A percentile compares a stretch with the other conserved stretches of the same genome.
Evolutionary conservation across 1,140 invertebrate species (phyloP).

Genomic region (Orchesella cincta): DNA sequence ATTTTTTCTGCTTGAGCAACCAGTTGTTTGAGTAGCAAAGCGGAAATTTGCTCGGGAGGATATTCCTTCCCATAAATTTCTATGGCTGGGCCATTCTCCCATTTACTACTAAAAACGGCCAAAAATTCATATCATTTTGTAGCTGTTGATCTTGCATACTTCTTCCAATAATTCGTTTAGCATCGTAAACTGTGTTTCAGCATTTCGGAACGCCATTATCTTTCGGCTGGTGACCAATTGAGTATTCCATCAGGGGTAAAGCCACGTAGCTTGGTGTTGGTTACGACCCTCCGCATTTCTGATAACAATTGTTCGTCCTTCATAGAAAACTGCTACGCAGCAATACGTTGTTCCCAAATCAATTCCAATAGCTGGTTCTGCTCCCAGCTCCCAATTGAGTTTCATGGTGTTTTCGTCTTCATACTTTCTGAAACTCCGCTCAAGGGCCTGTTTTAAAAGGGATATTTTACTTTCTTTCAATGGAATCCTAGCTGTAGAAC

Average conservation of each 20-base stretch:
- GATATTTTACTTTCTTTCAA: not conserved
- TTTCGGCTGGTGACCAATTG: not conserved
- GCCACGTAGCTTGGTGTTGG: not conserved
- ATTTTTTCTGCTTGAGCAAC: slow-evolving; percentile 51
- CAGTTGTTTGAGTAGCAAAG: slow-evolving; percentile 60
- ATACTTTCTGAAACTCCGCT: not conserved
- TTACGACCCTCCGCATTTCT: not conserved
- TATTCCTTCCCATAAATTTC: slow-evolving; percentile 56
- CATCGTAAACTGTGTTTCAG: slow-evolving; percentile 62
- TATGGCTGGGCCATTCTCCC: slow-evolving; percentile 50
- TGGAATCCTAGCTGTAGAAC: not conserved
- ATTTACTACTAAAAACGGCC: slow-evolving; percentile 34
- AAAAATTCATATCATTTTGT: slow-evolving; percentile 56
- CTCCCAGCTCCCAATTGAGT: not conserved
- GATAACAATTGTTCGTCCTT: not conserved
- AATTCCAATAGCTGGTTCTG: not conserved
- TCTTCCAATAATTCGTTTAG: slow-evolving; percentile 58
- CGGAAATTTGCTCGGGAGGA: slow-evolving; percentile 60
- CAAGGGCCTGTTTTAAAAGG: not conserved
- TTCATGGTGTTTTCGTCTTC: not conserved
- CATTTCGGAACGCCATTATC: slow-evolving; percentile 58
- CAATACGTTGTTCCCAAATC: not conserved
- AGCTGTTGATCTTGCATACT: slow-evolving; percentile 58
- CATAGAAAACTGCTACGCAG: not conserved
- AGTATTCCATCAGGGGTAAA: not conserved